Evolutionary conservation across 2,888 invertebrate species (phyloP).

Genomic region (Boloria selene): DNA sequence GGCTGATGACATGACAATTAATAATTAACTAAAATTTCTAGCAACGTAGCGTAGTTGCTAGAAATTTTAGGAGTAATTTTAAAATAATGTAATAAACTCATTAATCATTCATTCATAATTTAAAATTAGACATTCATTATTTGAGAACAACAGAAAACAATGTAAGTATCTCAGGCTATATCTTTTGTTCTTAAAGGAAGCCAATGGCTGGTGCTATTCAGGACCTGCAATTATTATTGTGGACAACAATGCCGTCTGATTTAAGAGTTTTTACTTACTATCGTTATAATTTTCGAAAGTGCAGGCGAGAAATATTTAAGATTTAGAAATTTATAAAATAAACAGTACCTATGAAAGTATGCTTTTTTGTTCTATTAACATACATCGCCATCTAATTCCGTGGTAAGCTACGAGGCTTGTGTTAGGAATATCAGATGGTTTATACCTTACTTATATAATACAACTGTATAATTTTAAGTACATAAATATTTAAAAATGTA

Average conservation of each 20-base stretch:
- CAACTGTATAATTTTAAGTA: no score
- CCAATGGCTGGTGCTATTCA: conserved; percentile 25
- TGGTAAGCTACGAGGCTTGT: no score
- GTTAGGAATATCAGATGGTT: no score
- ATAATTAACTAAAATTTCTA: no score
- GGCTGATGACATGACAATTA: no score
- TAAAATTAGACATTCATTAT: conserved; percentile 21
- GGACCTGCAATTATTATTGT: conserved; percentile 25
- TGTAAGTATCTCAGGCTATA: conserved; percentile 20
- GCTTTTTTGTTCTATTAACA: no score
- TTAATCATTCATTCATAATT: conserved; percentile 8
- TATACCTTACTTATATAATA: no score
- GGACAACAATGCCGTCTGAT: conserved; percentile 18
- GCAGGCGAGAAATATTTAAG: not conserved
- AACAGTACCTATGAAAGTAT: no score
- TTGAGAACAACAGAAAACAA: conserved; percentile 15
- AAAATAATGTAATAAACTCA: not conserved
- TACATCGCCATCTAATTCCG: no score
- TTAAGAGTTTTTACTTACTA: conserved; percentile 20
- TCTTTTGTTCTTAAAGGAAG: conserved; percentile 29
- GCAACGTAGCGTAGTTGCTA: no score
- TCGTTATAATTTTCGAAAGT: conserved; percentile 14
- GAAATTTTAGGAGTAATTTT: no score
- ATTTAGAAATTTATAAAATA: not conserved
- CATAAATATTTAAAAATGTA: no score